Base-by-base conservation (phyloP, 2,113 vertebrate genomes). In the Condylura cristata region DNA sequence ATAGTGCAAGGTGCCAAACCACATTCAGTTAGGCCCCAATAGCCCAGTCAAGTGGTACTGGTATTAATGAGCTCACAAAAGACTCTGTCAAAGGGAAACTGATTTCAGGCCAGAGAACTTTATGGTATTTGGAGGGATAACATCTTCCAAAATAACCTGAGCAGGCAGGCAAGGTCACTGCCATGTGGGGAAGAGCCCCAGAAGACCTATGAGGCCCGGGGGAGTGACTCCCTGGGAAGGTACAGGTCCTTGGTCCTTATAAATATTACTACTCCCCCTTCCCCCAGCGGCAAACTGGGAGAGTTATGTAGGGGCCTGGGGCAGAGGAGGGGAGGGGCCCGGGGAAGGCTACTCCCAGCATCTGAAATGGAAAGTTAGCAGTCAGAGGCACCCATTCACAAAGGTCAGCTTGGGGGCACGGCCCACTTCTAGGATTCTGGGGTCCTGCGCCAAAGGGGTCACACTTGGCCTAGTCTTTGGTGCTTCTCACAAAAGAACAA, bases 211-310 rank as follows among this genome's bases (percentile, higher is more conserved):
- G 39, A 56, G 90, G 63, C 41, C 24, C 24, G 18, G 18, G 32
- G 48, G 30, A 41, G 51, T 6, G 14, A 30, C 2, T 75, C 26
- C 44, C 81, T 2, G 8, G 20, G 20, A 66, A 9, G 0, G 17
- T 18, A 2, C 11, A 20, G 34, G 30, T 56, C 32, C 26, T 32
- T 18, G 1, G 28, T 24, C 44, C 34, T 56, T 24, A 56, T 5
- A 53, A 34, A 5, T 5, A 30, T 2, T 9, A 12, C 0, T 8
- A 22, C 30, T 20, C 8, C 8, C 60, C 8, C 60, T 1, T 28
- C 41, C n/a, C 60, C 41, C 0, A 1, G 34, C 68, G 37, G 75
- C 46, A 61, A 37, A n/a, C 4, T 1, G 26, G 14, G 12, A 14
- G 13, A 58, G 63, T 58, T 16, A 44, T 1, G 6, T 56, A 56